Percentiles rank a stretch among this genome's conserved stretches.
phyloP scores from a whole-genome alignment of 1,140 invertebrate genomes.

The Saccostrea glomerata region DNA sequence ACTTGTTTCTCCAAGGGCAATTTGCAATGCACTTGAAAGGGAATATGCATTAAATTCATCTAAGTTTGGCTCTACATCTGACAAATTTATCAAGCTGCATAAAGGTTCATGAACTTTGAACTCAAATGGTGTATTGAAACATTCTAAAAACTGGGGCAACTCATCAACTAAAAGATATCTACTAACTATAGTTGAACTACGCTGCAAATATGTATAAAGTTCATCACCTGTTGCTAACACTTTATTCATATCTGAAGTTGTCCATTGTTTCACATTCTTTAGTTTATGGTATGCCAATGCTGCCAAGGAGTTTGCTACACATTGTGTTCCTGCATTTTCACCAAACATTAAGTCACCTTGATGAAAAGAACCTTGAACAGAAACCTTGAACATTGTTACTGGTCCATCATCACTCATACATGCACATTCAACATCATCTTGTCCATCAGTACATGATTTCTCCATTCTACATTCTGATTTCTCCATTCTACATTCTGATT shows the following conservation, averaged over 20 bases:
- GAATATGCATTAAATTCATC: conserved; percentile 7
- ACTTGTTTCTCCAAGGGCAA: neutral
- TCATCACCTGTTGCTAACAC: conserved; percentile 41
- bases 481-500: too few relatives aligned
- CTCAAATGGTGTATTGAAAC: neutral
- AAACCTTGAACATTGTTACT: neutral
- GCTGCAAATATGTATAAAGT: conserved; percentile 15
- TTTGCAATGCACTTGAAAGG: neutral
- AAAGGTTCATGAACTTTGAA: neutral
- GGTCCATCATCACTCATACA: neutral
- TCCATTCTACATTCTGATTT: neutral
- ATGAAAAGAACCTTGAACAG: conserved; percentile 43
- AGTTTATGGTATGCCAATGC: conserved; percentile 26
- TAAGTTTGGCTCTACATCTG: neutral
- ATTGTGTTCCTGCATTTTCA: conserved; percentile 40
- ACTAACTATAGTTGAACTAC: neutral
- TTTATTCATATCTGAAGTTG: neutral
- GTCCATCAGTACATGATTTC: neutral
- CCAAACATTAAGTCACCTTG: conserved; percentile 37
- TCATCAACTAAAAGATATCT: neutral
- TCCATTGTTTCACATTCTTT: conserved; percentile 11
- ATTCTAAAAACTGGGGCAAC: neutral
- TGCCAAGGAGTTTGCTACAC: conserved; percentile 44
- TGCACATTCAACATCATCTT: neutral
- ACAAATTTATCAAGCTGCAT: neutral